These are phyloP conservation scores for Crotalus viridis DNA, from an alignment of 2,113 vertebrate species.

Conservation along the genomic window DNA sequence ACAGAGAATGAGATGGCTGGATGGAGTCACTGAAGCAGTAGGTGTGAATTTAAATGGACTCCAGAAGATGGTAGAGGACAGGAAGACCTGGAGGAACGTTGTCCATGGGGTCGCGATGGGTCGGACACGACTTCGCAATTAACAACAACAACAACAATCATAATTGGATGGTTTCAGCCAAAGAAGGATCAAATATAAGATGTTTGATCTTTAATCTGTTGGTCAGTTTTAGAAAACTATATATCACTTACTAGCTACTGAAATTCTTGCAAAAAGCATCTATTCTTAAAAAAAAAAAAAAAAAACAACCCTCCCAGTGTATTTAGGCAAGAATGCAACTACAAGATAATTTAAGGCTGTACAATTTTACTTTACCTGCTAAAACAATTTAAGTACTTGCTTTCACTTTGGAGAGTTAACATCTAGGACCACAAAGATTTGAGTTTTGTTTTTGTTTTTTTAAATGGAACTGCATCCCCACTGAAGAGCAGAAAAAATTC, in stretches of 20 bases:
- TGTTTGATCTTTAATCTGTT: no score
- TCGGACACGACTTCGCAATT: no score
- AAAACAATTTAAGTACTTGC: background rate
- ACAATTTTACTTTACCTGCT: background rate
- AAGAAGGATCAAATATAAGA: background rate
- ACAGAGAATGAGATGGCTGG: no score
- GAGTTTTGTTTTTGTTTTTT: background rate
- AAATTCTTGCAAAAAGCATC: background rate
- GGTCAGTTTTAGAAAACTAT: background rate
- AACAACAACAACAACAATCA: no score
- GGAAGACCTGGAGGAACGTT: no score
- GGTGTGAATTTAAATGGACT: no score
- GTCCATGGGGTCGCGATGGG: no score
- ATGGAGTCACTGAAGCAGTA: no score
- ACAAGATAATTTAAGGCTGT: background rate
- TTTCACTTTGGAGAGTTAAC: background rate
- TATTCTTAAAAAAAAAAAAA: background rate
- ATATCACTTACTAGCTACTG: background rate
- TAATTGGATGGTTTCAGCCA: background rate
- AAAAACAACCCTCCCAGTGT: background rate
- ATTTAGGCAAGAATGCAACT: background rate
- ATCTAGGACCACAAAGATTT: background rate
- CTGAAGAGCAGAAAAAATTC: background rate
- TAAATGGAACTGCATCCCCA: background rate
- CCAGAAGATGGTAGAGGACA: no score